These are phyloP conservation scores for Pollenia angustigena DNA, from an alignment of 2,888 invertebrate genomes.

Conservation along the genomic window DNA sequence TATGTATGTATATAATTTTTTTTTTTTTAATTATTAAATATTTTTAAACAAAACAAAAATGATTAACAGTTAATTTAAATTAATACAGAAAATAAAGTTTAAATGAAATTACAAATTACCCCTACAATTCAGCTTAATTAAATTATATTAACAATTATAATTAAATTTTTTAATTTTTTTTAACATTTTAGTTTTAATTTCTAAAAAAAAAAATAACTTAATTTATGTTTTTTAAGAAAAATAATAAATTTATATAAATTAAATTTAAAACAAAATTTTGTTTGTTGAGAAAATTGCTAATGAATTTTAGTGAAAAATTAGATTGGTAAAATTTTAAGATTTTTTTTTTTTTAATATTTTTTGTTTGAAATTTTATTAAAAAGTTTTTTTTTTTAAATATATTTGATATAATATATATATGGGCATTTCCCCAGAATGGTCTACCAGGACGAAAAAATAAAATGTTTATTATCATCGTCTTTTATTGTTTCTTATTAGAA, in stretches of 20 bases:
- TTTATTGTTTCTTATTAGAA: too few species aligned
- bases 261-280: slow-evolving; percentile 11
- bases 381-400: neutral
- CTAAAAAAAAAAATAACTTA: neutral
- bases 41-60: slow-evolving; percentile 46
- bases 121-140: slow-evolving; percentile 58
- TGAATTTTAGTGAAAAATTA: neutral
- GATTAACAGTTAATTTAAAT: slow-evolving; percentile 28
- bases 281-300: slow-evolving; percentile 7
- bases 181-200: slow-evolving; percentile 23
- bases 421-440: too few species aligned
- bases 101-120: slow-evolving; percentile 60
- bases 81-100: slow-evolving; percentile 12
- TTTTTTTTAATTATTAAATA: slow-evolving; percentile 23
- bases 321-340: slow-evolving; percentile 32
- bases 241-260: slow-evolving; percentile 6
- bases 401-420: too few species aligned
- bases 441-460: too few species aligned
- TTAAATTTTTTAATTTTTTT: neutral
- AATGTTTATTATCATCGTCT: too few species aligned
- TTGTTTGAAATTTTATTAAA: neutral
- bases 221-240: neutral
- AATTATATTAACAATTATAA: slow-evolving; percentile 61
- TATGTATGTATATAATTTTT: slow-evolving; percentile 19
- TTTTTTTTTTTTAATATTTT: neutral